These are phyloP conservation scores for Chromis chromis DNA, from an alignment of 2,797 vertebrate genomes.

Conservation along the genomic window DNA sequence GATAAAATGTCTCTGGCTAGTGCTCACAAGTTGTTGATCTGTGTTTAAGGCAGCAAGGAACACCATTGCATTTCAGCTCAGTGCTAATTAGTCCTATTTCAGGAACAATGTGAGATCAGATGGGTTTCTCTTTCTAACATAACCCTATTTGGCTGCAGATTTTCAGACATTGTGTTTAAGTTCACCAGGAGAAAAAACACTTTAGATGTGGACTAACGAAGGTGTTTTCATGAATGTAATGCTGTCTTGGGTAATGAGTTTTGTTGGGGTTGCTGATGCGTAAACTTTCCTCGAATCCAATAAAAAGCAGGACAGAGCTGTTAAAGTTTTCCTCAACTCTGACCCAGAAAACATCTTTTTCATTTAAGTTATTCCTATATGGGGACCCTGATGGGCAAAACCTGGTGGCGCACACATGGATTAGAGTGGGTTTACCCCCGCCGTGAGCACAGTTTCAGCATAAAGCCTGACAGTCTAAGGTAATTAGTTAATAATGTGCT, in stretches of 20 bases:
- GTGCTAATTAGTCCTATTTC: no score
- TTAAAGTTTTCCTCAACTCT: not conserved
- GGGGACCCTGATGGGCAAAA: not conserved
- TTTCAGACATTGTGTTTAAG: not conserved
- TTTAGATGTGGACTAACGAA: not conserved
- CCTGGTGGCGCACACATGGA: not conserved
- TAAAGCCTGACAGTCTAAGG: not conserved
- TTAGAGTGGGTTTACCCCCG: not conserved
- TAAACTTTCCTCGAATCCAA: not conserved
- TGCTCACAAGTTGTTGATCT: not conserved
- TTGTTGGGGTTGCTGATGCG: not conserved
- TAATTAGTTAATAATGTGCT: not conserved
- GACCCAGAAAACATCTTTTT: not conserved
- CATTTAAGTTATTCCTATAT: not conserved
- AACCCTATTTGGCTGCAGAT: not conserved
- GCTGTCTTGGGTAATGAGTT: not conserved
- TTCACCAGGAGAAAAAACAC: not conserved
- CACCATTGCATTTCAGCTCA: no score
- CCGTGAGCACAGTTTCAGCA: not conserved
- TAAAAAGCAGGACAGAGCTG: no score
- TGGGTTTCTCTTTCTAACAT: no score
- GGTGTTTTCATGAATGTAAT: not conserved
- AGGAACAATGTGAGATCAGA: no score
- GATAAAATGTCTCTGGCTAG: not conserved
- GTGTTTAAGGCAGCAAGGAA: no score